Base-by-base conservation (phyloP, 2,797 vertebrate genomes). In the Ctenopoma kingsleyae region DNA sequence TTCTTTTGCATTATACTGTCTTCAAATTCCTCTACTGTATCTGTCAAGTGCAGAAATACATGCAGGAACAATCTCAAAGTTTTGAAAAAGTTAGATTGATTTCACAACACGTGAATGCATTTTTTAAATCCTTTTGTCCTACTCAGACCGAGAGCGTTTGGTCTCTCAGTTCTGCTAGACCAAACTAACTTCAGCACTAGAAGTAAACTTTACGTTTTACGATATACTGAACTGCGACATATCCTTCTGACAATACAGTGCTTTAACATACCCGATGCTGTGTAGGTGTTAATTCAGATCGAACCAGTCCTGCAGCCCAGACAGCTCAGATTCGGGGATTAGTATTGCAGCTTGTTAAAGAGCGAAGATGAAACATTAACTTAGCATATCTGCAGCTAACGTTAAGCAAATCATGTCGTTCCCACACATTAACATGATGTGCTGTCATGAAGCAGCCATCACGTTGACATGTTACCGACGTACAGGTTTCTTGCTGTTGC, bases 1-100 rank as follows among this genome's bases (percentile, higher is more conserved):
- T 99, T 99, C 95, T 99, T 99, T 95, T 98, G 97, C 95, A 98
- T 97, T 95, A 99, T 96, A 95, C 95, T 96, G 89, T 97, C 96
- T 95, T 99, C 97, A 95, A 99, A 96, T 94, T 98, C 97, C 90
- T 97, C 97, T 96, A 98, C 95, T 93, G 96, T 96, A 93, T 99
- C 98, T 99, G 94, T 53, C 35, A 74, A 80, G 92, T 91, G 92
- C 30, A 69, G 57, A 84, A 47, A 66, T 3, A 73, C 10, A 75
- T 78, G 20, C 88, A 93, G 91, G 87, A 71, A 94, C 71, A 85
- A 85, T 61, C 55, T 70, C 51, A 44, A 74, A 64, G 56, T 74
- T 59, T 50, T 46, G 20, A 36, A 56, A 72, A 80, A 71, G 49
- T 84, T 71, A 10, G 15, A 71, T 16, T 4, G 22, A 60, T 60